Evolutionary conservation across 2,797 vertebrate genomes (phyloP), one percentile per base, ranked within the genome.

Genomic region (Tangara arthus): DNA sequence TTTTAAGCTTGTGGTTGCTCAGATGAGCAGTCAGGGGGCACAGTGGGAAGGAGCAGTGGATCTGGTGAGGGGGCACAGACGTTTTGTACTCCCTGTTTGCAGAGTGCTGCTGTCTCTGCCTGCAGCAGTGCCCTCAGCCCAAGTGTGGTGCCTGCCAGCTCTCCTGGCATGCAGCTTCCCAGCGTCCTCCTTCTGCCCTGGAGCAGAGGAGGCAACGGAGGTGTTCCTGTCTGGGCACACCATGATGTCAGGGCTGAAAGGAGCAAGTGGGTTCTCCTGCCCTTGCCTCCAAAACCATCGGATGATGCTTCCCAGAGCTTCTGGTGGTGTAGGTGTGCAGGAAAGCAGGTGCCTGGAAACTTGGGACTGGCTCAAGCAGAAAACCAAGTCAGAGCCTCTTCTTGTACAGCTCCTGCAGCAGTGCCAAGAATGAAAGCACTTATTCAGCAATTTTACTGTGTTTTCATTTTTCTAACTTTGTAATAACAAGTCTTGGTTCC

Each of bases 191-290:
- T 73, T 24, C 61, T 42, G 42, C 70, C 47, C 24, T 55, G 66
- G 16, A 46, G 42, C 1, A 1, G 42, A 64, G 28, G 37, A 39
- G 12, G 30, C 4, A 6, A 6, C 68, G 27, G 28, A 39, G 8
- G 1, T 60, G 6, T 12, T 37, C 17, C 37, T 56, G 9, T 41
- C 35, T 20, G 52, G 37, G 41, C 77, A 37, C n/a, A 32, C 39
- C 42, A 8, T 1, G 5, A 8, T 23, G 15, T 24, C n/a, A 47
- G 56, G 69, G 53, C 56, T 80, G 61, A 64, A 71, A 65, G 52
- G 34, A 56, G 34, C 44, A 30, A 34, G 56, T 0, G 1, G 12
- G 9, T 72, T 82, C 53, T 50, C 0, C 0, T 49, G 32, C n/a
- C 56, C 2, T 21, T 37, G 35, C 55, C 44, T 87, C 46, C 19